Conservation (phyloP, 2,888 invertebrate genomes). For the Podabrus alpinus region DNA sequence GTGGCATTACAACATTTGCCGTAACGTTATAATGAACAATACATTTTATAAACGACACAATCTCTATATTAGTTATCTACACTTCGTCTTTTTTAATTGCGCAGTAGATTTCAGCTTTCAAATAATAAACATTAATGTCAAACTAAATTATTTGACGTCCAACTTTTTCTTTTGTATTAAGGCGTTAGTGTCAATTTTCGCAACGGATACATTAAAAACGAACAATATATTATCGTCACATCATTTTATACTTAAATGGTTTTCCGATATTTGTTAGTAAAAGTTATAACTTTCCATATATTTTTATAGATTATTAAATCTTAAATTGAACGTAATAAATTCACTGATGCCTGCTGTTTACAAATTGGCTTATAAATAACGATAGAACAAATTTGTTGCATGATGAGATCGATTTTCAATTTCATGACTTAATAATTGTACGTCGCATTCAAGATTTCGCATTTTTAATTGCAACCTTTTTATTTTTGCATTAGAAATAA, state of each 20-base stretch:
- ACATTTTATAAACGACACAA: slow-evolving; percentile 25
- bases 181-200: neutral
- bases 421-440: slow-evolving; percentile 1
- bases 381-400: slow-evolving; percentile 3
- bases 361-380: slow-evolving; percentile 5
- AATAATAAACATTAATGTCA: slow-evolving; percentile 3
- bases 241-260: neutral
- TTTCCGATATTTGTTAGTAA: slow-evolving; percentile 3
- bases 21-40: slow-evolving; percentile 28
- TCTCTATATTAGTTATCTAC: slow-evolving; percentile 10
- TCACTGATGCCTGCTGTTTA: neutral
- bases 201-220: neutral
- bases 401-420: neutral
- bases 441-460: neutral
- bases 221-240: neutral
- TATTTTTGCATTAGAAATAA: neutral
- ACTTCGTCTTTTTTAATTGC: slow-evolving; percentile 7
- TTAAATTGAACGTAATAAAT: slow-evolving; percentile 3
- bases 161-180: neutral
- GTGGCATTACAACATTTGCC: slow-evolving; percentile 22
- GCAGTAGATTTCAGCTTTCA: neutral
- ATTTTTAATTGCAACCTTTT: neutral
- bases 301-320: slow-evolving; percentile 3
- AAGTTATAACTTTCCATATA: neutral
- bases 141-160: neutral